Percentiles rank a stretch among this genome's conserved stretches.
phyloP scores from a whole-genome alignment of 2,113 vertebrate genomes.

The Centropristis striata region DNA sequence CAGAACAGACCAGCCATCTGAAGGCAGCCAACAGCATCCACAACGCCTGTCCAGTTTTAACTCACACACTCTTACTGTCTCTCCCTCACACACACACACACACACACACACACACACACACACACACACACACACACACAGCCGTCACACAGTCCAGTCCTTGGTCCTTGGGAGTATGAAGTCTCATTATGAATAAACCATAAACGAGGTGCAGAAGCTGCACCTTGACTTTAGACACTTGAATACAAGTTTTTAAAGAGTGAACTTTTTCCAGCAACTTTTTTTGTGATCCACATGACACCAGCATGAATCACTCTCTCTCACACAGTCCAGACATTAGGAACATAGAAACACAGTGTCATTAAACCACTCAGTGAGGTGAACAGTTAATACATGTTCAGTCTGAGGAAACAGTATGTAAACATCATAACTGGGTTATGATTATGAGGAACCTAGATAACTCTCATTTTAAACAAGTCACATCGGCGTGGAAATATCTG shows the following conservation, averaged over 20 bases:
- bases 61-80: slow-evolving; percentile 39
- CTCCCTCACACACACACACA: slow-evolving; percentile 8
- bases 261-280: slow-evolving; percentile 46
- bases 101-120: slow-evolving; percentile 25
- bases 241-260: slow-evolving; percentile 45
- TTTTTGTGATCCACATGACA: slow-evolving; percentile 37
- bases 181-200: slow-evolving; percentile 74
- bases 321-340: neutral
- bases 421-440: slow-evolving; percentile 53
- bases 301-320: slow-evolving; percentile 31
- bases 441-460: slow-evolving; percentile 32
- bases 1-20: slow-evolving; percentile 58
- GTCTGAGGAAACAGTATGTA: slow-evolving; percentile 10
- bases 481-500: neutral
- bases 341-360: neutral
- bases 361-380: neutral
- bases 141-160: slow-evolving; percentile 41
- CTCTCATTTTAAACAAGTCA: neutral
- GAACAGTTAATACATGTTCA: neutral
- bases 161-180: slow-evolving; percentile 53
- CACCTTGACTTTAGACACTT: slow-evolving; percentile 58
- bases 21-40: slow-evolving; percentile 60
- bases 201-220: slow-evolving; percentile 43
- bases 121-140: slow-evolving; percentile 33
- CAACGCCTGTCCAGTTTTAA: slow-evolving; percentile 52